A percentile compares a stretch with the other conserved stretches of the same genome.
phyloP scores from a whole-genome alignment of 2,797 vertebrate genomes.

The Manis javanica region DNA sequence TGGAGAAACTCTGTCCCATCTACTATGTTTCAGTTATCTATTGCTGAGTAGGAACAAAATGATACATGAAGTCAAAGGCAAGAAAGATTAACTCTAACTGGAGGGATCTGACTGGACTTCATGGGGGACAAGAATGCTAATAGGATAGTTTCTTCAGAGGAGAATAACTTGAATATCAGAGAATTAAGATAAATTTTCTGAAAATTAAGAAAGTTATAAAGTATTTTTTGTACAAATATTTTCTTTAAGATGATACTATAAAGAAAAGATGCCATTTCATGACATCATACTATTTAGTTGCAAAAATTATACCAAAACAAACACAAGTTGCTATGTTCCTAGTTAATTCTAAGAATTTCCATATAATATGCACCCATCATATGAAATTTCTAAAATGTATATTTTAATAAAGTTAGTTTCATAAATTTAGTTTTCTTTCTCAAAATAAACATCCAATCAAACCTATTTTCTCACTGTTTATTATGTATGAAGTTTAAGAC shows the following conservation, averaged over 20 bases:
- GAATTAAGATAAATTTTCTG: neutral
- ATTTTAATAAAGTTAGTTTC: constrained; percentile 47
- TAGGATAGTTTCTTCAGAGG: neutral
- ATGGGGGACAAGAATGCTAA: neutral
- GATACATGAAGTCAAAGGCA: neutral
- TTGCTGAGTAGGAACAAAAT: neutral
- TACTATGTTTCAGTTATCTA: neutral
- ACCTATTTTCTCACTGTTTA: neutral
- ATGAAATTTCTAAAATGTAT: neutral
- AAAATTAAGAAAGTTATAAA: constrained; percentile 20
- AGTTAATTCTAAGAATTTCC: neutral
- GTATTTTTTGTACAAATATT: neutral
- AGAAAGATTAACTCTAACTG: neutral
- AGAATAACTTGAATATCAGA: neutral
- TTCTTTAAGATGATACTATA: neutral
- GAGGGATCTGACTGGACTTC: neutral
- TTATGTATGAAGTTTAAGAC: neutral
- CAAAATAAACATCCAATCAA: neutral
- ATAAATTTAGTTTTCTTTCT: constrained; percentile 25
- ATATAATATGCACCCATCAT: neutral
- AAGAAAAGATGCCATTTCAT: neutral
- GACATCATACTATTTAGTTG: neutral
- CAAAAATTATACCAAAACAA: neutral
- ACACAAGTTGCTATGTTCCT: neutral
- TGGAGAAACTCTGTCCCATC: neutral